phyloP scores from a whole-genome alignment of 2,888 invertebrate genomes.

The Tachina fera region DNA sequence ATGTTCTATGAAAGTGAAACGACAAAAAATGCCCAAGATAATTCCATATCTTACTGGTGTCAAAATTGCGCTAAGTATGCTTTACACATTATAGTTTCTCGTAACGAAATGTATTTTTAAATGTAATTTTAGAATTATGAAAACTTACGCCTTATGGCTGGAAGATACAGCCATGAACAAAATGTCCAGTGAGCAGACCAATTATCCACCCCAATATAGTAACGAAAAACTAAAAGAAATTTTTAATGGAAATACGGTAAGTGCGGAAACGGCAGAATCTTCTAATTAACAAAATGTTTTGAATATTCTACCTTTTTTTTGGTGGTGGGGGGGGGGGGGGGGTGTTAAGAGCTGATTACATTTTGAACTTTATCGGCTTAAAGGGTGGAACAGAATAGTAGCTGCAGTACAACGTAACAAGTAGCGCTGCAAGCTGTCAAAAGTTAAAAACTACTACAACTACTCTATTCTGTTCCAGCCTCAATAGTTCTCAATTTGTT shows the following conservation, averaged over 20 bases:
- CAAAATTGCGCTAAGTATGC: slow-evolving; percentile 81
- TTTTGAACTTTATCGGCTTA: too few relatives aligned
- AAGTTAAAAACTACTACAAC: too few relatives aligned
- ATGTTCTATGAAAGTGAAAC: slow-evolving; percentile 84
- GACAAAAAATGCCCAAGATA: slow-evolving; percentile 82
- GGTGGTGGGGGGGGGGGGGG: too few relatives aligned
- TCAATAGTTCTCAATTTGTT: too few relatives aligned
- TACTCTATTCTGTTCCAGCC: too few relatives aligned
- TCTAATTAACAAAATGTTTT: too few relatives aligned
- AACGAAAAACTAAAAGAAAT: slow-evolving; percentile 86
- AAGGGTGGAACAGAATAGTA: too few relatives aligned
- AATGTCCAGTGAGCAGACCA: slow-evolving; percentile 77
- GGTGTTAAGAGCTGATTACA: too few relatives aligned
- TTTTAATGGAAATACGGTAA: slow-evolving; percentile 85
- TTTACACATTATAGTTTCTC: neutral
- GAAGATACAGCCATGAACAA: slow-evolving; percentile 90
- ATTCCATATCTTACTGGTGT: slow-evolving; percentile 79
- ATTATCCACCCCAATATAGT: slow-evolving; percentile 89
- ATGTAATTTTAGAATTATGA: slow-evolving; percentile 84
- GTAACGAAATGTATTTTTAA: neutral
- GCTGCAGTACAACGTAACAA: too few relatives aligned
- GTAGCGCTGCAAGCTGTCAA: too few relatives aligned
- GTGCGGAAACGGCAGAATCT: neutral
- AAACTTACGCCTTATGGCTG: slow-evolving; percentile 89
- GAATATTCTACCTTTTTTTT: too few relatives aligned